phyloP scores from a whole-genome alignment of 1,140 invertebrate genomes.

The Spodoptera litura region DNA sequence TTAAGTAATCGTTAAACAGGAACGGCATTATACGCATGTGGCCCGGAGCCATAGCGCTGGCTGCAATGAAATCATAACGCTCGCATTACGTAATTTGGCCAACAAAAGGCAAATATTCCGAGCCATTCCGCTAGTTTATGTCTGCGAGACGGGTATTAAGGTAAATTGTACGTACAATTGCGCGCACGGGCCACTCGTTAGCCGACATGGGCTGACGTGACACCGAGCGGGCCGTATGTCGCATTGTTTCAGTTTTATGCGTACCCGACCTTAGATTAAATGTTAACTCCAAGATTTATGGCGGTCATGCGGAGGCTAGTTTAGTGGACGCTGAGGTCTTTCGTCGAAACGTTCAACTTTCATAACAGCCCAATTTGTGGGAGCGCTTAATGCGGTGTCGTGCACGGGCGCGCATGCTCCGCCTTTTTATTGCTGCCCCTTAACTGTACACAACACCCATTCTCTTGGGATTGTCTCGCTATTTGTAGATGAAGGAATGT shows the following conservation, averaged over 20 bases:
- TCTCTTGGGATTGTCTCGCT: constrained; percentile 68
- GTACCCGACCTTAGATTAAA: constrained; percentile 79
- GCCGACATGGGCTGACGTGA: constrained; percentile 66
- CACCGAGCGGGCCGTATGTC: constrained; percentile 71
- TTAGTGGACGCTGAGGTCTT: constrained; percentile 71
- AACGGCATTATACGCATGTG: constrained; percentile 30
- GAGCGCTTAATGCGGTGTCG: constrained; percentile 77
- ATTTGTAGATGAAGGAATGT: constrained; percentile 58
- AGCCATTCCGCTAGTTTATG: constrained; percentile 76
- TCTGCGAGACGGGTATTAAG: constrained; percentile 77
- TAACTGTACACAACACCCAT: constrained; percentile 84
- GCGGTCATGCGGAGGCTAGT: constrained; percentile 76
- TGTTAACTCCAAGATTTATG: constrained; percentile 79
- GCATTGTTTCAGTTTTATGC: constrained; percentile 83
- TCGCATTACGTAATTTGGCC: constrained; percentile 75
- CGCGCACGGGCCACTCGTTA: constrained; percentile 83
- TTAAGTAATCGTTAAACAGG: constrained; percentile 44
- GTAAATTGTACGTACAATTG: constrained; percentile 82
- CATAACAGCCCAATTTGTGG: constrained; percentile 83
- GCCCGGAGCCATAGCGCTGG: constrained; percentile 40
- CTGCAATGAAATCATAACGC: constrained; percentile 66
- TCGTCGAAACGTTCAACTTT: constrained; percentile 79
- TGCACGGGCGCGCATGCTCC: constrained; percentile 75
- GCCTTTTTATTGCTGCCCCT: constrained; percentile 83
- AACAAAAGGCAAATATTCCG: constrained; percentile 76